phyloP scores from a whole-genome alignment of 2,113 vertebrate species.

The Marmota monax region DNA sequence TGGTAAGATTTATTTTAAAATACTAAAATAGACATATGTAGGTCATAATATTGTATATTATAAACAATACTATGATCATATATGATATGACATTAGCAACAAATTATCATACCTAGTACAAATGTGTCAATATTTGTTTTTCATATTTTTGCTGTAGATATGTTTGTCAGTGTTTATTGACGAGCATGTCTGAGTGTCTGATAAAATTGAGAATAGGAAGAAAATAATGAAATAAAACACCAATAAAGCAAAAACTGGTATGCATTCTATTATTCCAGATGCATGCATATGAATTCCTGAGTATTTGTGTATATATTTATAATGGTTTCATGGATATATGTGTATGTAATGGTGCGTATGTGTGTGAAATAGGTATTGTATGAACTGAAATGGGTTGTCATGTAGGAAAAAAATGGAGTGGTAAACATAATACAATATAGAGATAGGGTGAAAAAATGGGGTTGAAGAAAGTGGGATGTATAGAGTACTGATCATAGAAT shows the following conservation, averaged over 20 bases:
- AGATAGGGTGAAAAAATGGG: neutral
- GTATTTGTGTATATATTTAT: neutral
- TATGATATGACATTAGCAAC: neutral
- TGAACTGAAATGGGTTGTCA: neutral
- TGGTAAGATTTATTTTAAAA: neutral
- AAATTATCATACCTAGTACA: neutral
- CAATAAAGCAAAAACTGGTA: neutral
- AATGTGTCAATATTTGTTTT: neutral
- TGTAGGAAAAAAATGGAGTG: neutral
- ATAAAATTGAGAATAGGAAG: neutral
- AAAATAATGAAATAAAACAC: neutral
- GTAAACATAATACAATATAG: neutral
- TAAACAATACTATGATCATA: neutral
- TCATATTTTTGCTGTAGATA: too few relatives aligned
- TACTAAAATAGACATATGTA: too few relatives aligned
- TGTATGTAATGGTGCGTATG: neutral
- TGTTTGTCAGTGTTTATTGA: neutral
- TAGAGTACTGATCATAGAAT: neutral
- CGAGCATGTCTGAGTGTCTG: neutral
- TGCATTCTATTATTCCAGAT: neutral
- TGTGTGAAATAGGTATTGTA: neutral
- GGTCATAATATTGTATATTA: neutral
- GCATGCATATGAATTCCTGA: neutral
- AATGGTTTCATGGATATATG: neutral
- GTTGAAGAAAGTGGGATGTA: neutral